Evolutionary conservation across 2,888 invertebrate genomes (phyloP), one percentile per base, ranked within the genome.

Genomic region (Thera obeliscata): DNA sequence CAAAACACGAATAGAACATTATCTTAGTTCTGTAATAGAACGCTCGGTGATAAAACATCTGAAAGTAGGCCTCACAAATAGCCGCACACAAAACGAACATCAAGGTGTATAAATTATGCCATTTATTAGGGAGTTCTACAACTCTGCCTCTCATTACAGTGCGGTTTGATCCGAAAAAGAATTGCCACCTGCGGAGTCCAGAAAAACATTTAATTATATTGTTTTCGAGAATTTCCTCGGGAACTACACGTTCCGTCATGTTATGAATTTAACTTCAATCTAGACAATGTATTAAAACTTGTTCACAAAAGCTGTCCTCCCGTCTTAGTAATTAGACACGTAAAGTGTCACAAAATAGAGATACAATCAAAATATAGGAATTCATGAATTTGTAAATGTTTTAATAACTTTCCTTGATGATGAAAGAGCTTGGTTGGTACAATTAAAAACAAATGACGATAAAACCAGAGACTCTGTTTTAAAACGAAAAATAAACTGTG

Each of bases 181-280:
- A 62, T 69, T 81, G 81, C 6, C 71, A 7, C 11, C 64, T 68
- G 46, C 80, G 68, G 8, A 79, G 56, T 11, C 77, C 75, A n/a
- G 72, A 69, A 33, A 84, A 80, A 67, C 77, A 75, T 69, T 76
- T 76, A 4, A 80, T 50, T n/a, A 83, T 73, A 67, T 74, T 76
- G 11, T 76, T 65, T 33, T 74, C 73, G 36, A 80, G 55, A 9
- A 61, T 48, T 9, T 61, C 64, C 9, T 68, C 59, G 7, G 56
- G 33, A 3, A 41, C 48, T 22, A 48, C 38, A 9, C 56, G 22
- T 3, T 50, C 55, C n/a, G 48, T 8, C 72, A 69, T 69, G 7
- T 35, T 57, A 11, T 48, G 50, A 50, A 41, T 11, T n/a, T 22
- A 46, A 52, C 4, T 52, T 12, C 12, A 54, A 8, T 33, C 57